These are phyloP conservation scores for Smittia aterrima DNA, from an alignment of 2,888 invertebrate species.

Conservation along the genomic window DNA sequence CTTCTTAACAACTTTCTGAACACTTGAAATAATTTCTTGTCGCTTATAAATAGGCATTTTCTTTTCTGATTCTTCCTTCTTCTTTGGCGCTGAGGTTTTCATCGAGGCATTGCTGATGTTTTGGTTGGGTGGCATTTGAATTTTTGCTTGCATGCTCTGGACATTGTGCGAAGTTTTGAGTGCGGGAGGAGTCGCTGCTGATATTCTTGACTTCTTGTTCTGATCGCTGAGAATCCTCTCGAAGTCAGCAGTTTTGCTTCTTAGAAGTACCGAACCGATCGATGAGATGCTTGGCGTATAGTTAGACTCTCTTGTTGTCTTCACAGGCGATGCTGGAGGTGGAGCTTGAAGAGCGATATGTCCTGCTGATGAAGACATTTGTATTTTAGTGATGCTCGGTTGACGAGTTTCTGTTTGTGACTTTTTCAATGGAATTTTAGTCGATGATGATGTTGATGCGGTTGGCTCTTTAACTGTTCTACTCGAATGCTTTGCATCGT, in stretches of 20 bases:
- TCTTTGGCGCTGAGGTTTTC: conserved; percentile 6
- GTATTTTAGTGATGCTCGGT: not conserved
- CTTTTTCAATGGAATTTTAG: conserved; percentile 44
- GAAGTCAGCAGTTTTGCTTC: conserved; percentile 67
- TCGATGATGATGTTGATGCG: conserved; percentile 46
- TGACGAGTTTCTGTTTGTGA: conserved; percentile 44
- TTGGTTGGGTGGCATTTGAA: conserved; percentile 20
- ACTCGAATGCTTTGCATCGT: not conserved
- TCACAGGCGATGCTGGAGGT: not conserved
- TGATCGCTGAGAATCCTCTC: conserved; percentile 61
- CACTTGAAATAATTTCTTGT: conserved; percentile 78
- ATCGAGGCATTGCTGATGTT: conserved; percentile 22
- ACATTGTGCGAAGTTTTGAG: conserved; percentile 47
- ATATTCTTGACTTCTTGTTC: conserved; percentile 53
- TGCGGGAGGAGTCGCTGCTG: conserved; percentile 45
- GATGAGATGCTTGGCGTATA: conserved; percentile 62
- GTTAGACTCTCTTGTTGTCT: conserved; percentile 49
- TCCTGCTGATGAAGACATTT: conserved; percentile 40
- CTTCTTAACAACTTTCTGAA: conserved; percentile 51
- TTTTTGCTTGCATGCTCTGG: conserved; percentile 29
- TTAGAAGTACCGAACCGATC: conserved; percentile 64
- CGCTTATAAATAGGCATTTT: conserved; percentile 69
- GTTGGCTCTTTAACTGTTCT: conserved; percentile 45
- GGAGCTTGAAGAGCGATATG: not conserved
- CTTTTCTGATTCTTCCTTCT: conserved; percentile 50